Evolutionary conservation across 2,797 vertebrate genomes (phyloP).

Genomic region (Peromyscus attwateri): DNA sequence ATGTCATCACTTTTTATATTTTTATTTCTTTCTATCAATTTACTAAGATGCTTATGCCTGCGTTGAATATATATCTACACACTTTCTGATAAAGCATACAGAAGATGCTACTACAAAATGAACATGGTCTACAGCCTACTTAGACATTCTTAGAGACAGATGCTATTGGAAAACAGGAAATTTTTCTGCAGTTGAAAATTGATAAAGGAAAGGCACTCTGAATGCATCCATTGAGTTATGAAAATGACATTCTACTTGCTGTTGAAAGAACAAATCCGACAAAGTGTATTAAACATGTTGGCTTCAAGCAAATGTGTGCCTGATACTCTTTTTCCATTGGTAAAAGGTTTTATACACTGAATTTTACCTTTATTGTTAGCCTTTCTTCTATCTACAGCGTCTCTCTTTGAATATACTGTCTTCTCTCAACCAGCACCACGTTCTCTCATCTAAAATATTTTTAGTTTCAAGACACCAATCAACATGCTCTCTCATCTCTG

Average conservation of each 20-base stretch:
- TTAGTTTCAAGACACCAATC: conserved; percentile 29
- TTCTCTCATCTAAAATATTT: conserved; percentile 16
- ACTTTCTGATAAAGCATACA: neutral
- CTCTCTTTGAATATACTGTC: conserved; percentile 25
- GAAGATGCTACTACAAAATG: conserved; percentile 42
- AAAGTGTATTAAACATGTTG: conserved; percentile 38
- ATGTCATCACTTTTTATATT: neutral
- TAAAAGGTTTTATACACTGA: conserved; percentile 39
- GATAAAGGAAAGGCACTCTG: conserved; percentile 47
- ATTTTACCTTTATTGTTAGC: conserved; percentile 28
- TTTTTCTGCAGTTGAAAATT: conserved; percentile 41
- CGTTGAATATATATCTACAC: conserved; percentile 5
- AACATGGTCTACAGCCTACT: conserved; percentile 34
- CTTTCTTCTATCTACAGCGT: conserved; percentile 34
- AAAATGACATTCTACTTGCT: conserved; percentile 34
- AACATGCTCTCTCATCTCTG: neutral
- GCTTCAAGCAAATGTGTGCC: conserved; percentile 26
- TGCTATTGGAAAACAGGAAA: conserved; percentile 58
- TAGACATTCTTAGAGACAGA: conserved; percentile 55
- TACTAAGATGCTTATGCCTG: neutral
- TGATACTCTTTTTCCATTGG: neutral
- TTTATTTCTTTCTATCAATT: neutral
- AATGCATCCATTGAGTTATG: conserved; percentile 32
- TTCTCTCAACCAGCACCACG: neutral
- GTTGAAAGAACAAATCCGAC: conserved; percentile 48